Base-by-base conservation (phyloP, 2,113 vertebrate species). In the Rostratula benghalensis region DNA sequence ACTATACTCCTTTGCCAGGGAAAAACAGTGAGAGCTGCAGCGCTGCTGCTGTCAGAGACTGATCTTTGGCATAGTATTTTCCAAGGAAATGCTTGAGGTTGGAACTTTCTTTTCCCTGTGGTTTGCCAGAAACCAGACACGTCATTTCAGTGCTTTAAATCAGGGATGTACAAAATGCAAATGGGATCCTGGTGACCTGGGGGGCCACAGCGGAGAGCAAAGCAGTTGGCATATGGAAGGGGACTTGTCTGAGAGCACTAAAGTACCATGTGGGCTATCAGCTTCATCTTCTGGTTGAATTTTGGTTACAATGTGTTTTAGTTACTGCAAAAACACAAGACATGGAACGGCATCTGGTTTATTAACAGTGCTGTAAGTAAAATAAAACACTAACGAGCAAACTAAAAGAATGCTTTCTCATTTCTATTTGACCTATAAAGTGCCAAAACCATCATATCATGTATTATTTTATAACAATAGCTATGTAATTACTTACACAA, bases 11-110 rank as follows among this genome's bases (percentile, higher is more conserved):
- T 69, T 33, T 77, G 25, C 8, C 0, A 11, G 14, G 16, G 23
- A 48, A 93, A 81, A 81, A 15, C 2, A 61, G 9, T 17, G 41
- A 74, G 69, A 88, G 37, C 75, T 83, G 46, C 43, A 88, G 50
- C 28, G n/a, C 37, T 77, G 43, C 64, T 92, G 31, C 60, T 94
- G 75, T 74, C 63, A 70, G 87, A 74, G 43, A 51, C 61, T 51
- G 46, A 65, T 77, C 50, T 83, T 88, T 77, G 75, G 63, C 82
- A 81, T 11, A 35, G 23, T 20, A 33, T 67, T 93, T 91, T 92
- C 92, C 85, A 93, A 93, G 56, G 85, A 95, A 94, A 92, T 74
- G 11, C 63, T 90, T 94, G 90, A 92, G 92, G 79, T 23, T 90
- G 85, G 68, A 92, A 59, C 31, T 81, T 83, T 59, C 8, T 31